Percentiles rank a stretch among this genome's conserved stretches.
Evolutionary conservation across 2,888 invertebrate genomes (phyloP).

Genomic region (Digitonthophagus gazella): DNA sequence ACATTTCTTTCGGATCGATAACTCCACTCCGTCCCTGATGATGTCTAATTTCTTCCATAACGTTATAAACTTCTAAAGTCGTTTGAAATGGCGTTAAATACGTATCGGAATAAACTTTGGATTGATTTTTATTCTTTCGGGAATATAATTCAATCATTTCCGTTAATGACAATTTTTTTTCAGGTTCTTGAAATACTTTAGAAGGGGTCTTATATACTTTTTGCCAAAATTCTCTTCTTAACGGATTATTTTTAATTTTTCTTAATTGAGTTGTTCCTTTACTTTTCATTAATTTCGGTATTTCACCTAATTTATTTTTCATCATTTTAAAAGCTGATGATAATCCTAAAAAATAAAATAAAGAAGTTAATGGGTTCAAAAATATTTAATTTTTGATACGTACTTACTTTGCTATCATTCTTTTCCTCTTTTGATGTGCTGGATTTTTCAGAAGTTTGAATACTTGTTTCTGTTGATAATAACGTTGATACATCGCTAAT

Average conservation of each 20-base stretch:
- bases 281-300: neutral
- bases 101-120: neutral
- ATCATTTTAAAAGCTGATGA: neutral
- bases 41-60: neutral
- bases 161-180: neutral
- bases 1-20: neutral
- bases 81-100: neutral
- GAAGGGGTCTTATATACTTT: neutral
- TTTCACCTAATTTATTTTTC: neutral
- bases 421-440: neutral
- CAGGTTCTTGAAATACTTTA: too few relatives aligned
- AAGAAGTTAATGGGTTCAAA: too few relatives aligned
- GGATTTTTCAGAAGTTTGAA: neutral
- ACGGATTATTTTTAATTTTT: neutral
- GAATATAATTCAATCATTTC: constrained; percentile 7
- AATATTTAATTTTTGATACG: neutral
- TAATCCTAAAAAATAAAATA: neutral
- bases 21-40: neutral
- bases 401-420: constrained; percentile 3
- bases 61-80: neutral
- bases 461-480: constrained; percentile 1
- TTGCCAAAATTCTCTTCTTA: neutral
- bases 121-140: neutral
- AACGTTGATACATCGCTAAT: neutral
- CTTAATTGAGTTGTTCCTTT: too few relatives aligned